Evolutionary conservation across 2,888 invertebrate species (phyloP), one percentile per base, ranked within the genome.

Genomic region (Cerastis leucographa): DNA sequence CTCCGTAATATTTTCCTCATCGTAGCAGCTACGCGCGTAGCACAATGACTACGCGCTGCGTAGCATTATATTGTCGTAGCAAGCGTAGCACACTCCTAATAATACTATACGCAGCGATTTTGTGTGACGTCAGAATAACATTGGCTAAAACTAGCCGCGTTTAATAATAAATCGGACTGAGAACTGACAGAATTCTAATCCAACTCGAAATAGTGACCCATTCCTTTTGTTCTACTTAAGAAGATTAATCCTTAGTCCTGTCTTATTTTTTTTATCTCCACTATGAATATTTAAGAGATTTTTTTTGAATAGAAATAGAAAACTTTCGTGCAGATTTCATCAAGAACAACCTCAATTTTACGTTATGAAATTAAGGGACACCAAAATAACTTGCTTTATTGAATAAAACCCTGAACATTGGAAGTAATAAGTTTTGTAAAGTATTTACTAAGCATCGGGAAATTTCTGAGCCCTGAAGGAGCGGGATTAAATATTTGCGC

Each of bases 401-500:
- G 70, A 83, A 84, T 80, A 76, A 83, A 74, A 70, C 59, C 67
- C 59, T 71, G 62, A 79, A 83, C 80, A 80, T 74, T 80, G 71
- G 56, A 84, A 75, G 75, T 84, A 78, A 84, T 81, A 84, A 76
- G 72, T 81, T 84, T 73, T 68, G 46, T 72, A 66, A 84, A 84
- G 85, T 81, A 81, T 84, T 84, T 78, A 84, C 81, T 75, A 74
- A 81, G 54, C 67, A 84, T 78, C 56, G 78, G 59, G 29, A 82
- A 78, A 74, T 68, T 85, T 79, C 76, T 42, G 70, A 81, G 78
- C 74, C 76, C 51, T 74, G 25, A 74, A 78, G 72, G 75, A 78
- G 67, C 74, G 25, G 59, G 84, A 85, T 85, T 76, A 78, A 85
- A 80, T 85, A 81, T 85, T 85, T 81, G 61, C 62, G 73, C 59